Conservation (phyloP, 30 jellyfish, hydroid and myxozoan species). For the Rhopilema esculentum region DNA sequence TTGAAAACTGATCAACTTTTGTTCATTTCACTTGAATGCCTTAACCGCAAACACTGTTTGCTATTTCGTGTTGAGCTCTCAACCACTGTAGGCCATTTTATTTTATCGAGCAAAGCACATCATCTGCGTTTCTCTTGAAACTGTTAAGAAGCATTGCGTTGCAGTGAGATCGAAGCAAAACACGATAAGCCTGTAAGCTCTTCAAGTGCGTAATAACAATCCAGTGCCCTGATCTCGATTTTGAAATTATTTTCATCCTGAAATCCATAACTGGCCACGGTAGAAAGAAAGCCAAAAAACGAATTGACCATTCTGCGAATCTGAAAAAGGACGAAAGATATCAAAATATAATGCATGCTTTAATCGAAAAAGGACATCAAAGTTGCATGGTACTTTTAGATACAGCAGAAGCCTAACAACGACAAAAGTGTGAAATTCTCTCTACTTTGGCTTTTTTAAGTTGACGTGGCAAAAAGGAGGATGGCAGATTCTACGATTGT, state of each 20-base stretch:
- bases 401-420: no score
- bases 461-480: no score
- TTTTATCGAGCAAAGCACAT: conserved; percentile 55
- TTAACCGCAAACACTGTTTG: conserved; percentile 44
- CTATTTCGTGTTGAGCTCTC: conserved; percentile 34
- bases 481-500: no score
- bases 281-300: neutral
- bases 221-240: neutral
- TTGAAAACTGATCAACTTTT: conserved; percentile 46
- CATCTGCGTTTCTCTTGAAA: neutral
- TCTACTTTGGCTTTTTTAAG: no score
- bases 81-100: conserved; percentile 55
- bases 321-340: no score
- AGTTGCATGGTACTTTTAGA: no score
- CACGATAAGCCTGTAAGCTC: neutral
- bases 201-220: neutral
- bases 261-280: neutral
- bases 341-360: no score
- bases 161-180: neutral
- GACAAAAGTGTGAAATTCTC: no score
- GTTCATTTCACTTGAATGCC: conserved; percentile 45
- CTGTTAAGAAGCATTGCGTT: neutral
- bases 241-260: neutral
- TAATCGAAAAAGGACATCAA: no score
- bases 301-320: no score